Conservation (phyloP, 1,140 invertebrate genomes). For the Cydia strobilella region DNA sequence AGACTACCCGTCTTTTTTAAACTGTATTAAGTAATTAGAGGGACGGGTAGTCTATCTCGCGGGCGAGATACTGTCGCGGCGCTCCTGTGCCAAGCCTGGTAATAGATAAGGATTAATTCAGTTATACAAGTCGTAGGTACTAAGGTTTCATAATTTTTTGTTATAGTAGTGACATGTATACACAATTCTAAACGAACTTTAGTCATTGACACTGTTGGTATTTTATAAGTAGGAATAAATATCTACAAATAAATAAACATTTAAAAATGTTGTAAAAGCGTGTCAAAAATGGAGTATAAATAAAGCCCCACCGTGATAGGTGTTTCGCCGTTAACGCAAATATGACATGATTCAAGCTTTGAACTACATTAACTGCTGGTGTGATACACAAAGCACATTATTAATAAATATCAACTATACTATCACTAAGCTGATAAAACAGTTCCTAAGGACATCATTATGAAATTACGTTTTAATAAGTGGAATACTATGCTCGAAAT, state of each 20-base stretch:
- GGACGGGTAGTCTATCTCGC: too few species aligned
- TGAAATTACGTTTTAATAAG: too few species aligned
- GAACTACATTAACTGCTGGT: not conserved
- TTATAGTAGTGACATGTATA: not conserved
- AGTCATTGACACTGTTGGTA: not conserved
- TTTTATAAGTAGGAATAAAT: not conserved
- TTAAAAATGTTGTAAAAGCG: constrained; percentile 5
- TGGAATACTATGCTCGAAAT: too few species aligned
- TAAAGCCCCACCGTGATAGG: constrained; percentile 5
- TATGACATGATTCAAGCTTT: not conserved
- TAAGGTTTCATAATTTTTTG: constrained; percentile 9
- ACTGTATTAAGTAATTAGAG: not conserved
- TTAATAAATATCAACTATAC: not conserved
- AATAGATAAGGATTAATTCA: too few species aligned
- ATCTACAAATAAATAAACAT: not conserved
- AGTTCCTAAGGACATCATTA: not conserved
- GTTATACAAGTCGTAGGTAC: not conserved
- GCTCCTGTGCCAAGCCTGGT: too few species aligned
- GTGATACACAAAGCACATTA: not conserved
- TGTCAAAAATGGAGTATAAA: not conserved
- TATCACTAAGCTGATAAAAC: not conserved
- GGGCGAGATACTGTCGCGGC: too few species aligned
- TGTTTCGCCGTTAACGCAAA: not conserved
- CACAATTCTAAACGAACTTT: not conserved
- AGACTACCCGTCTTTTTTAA: not conserved